Evolutionary conservation across 2,113 vertebrate genomes (phyloP).

Genomic region (Triplophysa siluroides): DNA sequence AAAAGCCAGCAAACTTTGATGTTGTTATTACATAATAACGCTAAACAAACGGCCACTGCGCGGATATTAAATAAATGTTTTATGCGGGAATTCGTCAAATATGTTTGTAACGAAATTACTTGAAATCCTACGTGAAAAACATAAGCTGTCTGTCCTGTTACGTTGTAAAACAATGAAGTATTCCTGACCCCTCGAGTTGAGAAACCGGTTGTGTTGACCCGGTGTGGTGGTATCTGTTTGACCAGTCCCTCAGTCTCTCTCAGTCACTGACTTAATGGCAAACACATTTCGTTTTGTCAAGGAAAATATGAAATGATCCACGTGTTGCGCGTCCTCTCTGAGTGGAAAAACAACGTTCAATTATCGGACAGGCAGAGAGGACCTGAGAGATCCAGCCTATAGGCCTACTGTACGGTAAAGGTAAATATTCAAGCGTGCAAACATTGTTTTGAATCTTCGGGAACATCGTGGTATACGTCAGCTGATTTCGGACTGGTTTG

Average conservation of each 20-base stretch:
- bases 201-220: background rate
- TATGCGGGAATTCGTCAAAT: no score
- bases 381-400: background rate
- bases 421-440: no score
- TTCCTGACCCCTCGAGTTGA: background rate
- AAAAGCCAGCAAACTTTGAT: slow-evolving; percentile 11
- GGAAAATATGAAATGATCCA: background rate
- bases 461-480: slow-evolving; percentile 37
- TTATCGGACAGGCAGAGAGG: background rate
- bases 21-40: slow-evolving; percentile 16
- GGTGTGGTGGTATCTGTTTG: slow-evolving; percentile 1
- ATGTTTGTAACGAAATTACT: background rate
- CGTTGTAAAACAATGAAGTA: background rate
- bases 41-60: background rate
- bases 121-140: background rate
- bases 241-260: slow-evolving; percentile 4
- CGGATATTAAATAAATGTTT: no score
- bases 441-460: background rate
- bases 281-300: background rate
- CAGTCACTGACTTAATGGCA: background rate
- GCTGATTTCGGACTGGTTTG: slow-evolving; percentile 39
- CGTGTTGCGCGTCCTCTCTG: background rate
- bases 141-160: background rate
- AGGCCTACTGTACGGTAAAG: background rate
- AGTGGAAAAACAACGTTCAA: background rate